Evolutionary conservation across 2,888 invertebrate species (phyloP).

Genomic region (Brachypalpus laphriformis): DNA sequence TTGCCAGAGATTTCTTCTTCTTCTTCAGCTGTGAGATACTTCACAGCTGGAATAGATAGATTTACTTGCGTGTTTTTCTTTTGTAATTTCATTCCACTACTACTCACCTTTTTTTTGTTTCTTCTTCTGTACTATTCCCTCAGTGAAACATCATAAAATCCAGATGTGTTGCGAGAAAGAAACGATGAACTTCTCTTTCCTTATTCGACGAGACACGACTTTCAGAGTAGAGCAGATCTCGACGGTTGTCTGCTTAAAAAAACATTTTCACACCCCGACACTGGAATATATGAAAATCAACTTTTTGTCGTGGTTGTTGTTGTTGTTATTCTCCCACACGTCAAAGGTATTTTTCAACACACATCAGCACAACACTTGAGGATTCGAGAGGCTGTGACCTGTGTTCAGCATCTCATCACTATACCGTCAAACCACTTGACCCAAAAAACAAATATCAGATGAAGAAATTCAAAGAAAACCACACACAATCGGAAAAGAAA

Average conservation of each 20-base stretch:
- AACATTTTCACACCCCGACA: conserved; percentile 54
- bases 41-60: conserved; percentile 58
- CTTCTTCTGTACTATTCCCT: conserved; percentile 6
- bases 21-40: conserved; percentile 33
- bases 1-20: conserved; percentile 36
- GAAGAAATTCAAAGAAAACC: conserved; percentile 16
- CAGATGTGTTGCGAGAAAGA: conserved; percentile 41
- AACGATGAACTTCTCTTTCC: conserved; percentile 49
- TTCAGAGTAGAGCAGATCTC: conserved; percentile 23
- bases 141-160: conserved; percentile 67
- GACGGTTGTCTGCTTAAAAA: conserved; percentile 21
- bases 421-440: conserved; percentile 61
- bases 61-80: conserved; percentile 47
- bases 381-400: conserved; percentile 65
- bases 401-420: conserved; percentile 59
- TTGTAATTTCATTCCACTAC: conserved; percentile 31
- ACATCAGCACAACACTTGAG: conserved; percentile 43
- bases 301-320: conserved; percentile 25
- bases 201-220: conserved; percentile 14
- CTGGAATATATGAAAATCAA: conserved; percentile 59
- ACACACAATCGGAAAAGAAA: conserved; percentile 15
- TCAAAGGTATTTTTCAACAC: conserved; percentile 41
- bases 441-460: conserved; percentile 63
- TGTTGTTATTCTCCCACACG: neutral
- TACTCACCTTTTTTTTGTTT: conserved; percentile 29